A percentile compares a stretch with the other conserved stretches of the same genome.
These are phyloP conservation scores for Cladopsammia gracilis DNA, from an alignment of 64 coral and sea anemone species.

Conservation along the genomic window DNA sequence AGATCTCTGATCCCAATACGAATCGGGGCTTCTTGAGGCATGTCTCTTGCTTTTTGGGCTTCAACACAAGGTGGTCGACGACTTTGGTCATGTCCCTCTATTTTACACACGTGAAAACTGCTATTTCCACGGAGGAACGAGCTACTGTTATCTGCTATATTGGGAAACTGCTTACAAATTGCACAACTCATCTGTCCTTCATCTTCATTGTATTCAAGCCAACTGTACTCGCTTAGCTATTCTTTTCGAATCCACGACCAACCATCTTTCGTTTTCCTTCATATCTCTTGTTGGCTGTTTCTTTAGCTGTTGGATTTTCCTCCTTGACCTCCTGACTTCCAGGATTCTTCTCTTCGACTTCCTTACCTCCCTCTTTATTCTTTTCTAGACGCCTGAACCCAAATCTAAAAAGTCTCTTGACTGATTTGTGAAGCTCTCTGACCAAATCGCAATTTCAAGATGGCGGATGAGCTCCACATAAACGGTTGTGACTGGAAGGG, in stretches of 20 bases:
- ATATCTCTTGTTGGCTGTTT: not conserved
- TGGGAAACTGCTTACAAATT: slow-evolving; percentile 17
- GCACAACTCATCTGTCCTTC: not conserved
- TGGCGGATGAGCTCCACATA: too few relatives aligned
- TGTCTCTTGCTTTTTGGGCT: slow-evolving; percentile 3
- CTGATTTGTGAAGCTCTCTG: too few relatives aligned
- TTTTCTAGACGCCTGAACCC: too few relatives aligned
- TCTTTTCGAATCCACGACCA: not conserved
- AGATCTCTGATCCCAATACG: slow-evolving; percentile 15
- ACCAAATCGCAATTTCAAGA: too few relatives aligned
- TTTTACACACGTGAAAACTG: slow-evolving; percentile 10
- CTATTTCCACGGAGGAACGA: not conserved
- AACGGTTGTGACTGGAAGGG: too few relatives aligned
- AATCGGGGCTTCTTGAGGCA: not conserved
- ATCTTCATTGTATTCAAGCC: not conserved
- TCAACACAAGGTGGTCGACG: slow-evolving; percentile 14
- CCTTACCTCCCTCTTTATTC: too few relatives aligned
- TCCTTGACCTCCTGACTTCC: too few relatives aligned
- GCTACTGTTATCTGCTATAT: slow-evolving; percentile 31
- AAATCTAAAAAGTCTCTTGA: too few relatives aligned
- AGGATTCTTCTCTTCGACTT: too few relatives aligned
- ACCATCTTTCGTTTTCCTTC: slow-evolving; percentile 3
- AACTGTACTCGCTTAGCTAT: not conserved
- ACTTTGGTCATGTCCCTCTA: slow-evolving; percentile 24
- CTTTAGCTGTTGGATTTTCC: not conserved